A percentile compares a stretch with the other conserved stretches of the same genome.
These are phyloP conservation scores for Epinephelus malabaricus DNA, from an alignment of 2,797 vertebrate species.

Conservation along the genomic window DNA sequence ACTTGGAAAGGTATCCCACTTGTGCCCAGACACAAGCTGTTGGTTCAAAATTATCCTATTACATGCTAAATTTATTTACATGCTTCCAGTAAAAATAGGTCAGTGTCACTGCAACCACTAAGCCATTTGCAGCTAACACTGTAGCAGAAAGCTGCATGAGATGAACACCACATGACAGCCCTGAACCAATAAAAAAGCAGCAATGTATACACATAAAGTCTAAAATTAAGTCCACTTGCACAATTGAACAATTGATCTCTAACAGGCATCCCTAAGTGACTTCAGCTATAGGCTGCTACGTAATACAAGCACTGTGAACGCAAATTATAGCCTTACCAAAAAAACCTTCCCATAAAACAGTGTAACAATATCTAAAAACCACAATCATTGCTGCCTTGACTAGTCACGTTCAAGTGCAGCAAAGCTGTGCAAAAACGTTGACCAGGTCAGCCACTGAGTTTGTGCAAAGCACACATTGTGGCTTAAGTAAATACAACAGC, in stretches of 20 bases:
- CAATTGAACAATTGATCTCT: neutral
- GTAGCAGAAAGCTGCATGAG: constrained; percentile 21
- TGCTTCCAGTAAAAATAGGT: constrained; percentile 48
- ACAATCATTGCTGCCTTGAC: neutral
- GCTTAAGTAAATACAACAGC: neutral
- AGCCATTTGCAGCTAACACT: constrained; percentile 41
- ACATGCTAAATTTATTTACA: constrained; percentile 50
- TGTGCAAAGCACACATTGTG: neutral
- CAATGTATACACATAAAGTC: constrained; percentile 1
- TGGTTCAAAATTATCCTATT: constrained; percentile 34
- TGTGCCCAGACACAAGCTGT: constrained; percentile 25
- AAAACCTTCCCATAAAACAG: neutral
- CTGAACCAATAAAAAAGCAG: constrained; percentile 22
- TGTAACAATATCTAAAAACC: neutral
- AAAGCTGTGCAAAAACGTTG: neutral
- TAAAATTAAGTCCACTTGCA: constrained; percentile 26
- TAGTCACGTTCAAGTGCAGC: neutral
- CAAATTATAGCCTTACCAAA: neutral
- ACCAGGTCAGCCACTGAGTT: neutral
- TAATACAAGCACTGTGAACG: neutral
- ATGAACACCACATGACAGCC: constrained; percentile 34
- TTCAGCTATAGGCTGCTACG: neutral
- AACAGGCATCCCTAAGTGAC: neutral
- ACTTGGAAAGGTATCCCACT: constrained; percentile 17
- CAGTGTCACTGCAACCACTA: constrained; percentile 34